Evolutionary conservation across 2,888 invertebrate species (phyloP), one percentile per base, ranked within the genome.

Genomic region (Drosophila quinaria): DNA sequence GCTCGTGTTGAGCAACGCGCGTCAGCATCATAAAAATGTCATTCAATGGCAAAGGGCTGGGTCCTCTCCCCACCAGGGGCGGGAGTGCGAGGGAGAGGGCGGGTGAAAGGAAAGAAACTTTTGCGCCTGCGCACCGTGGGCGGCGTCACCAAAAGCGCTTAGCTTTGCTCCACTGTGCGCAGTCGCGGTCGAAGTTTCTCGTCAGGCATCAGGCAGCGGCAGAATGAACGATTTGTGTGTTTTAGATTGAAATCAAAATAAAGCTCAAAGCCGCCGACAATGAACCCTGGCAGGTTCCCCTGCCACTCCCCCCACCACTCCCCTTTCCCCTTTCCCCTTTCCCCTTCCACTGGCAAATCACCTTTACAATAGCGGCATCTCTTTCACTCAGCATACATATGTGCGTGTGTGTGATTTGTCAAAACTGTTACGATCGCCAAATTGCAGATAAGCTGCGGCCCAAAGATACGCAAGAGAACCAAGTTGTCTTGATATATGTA

Each of bases 231-330:
- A 89, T 87, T 87, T 87, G 87, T 87, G 90, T 82, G 81, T 87
- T 87, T 89, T 86, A 87, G 87, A 87, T 87, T 87, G 88, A 87
- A 89, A 87, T 87, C 87, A 88, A 89, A 87, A 80, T 82, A 82
- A 87, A 88, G 84, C 87, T 84, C 87, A 88, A 84, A 84, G 80
- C 69, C 25, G 61, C 84, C 89, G 89, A 70, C 78, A 78, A 67
- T 60, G 71, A 47, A 62, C 52, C 59, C 70, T 70, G 79, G 54
- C 76, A 77, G 76, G 79, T 77, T 78, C 74, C 76, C 74, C 60
- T 60, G 1, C 11, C 41, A 31, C 8, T 8, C 29, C 29, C 2
- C 29, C 8, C 5, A 6, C 17, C 3, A n/a, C 42, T 42, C 39
- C 25, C 29, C 19, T 42, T 13, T 4, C 37, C 17, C 29, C 10